Conservation (phyloP, 2,888 invertebrate genomes). For the Melanargia galathea region DNA sequence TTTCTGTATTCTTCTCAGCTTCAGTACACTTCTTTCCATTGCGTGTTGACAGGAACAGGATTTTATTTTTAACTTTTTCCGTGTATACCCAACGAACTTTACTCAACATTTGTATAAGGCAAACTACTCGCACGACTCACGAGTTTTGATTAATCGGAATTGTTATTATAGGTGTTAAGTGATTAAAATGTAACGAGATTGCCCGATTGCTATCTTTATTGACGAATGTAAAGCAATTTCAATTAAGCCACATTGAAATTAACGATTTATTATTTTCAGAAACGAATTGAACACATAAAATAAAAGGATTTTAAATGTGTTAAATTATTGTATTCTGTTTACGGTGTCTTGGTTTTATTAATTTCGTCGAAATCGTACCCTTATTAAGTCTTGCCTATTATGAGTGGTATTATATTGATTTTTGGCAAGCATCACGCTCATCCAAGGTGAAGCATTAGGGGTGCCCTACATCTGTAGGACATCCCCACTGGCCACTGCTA, state of each 20-base stretch:
- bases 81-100: too few species aligned
- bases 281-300: slow-evolving; percentile 26
- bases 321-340: slow-evolving; percentile 32
- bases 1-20: too few species aligned
- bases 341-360: slow-evolving; percentile 18
- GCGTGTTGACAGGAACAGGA: too few species aligned
- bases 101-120: not conserved
- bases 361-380: slow-evolving; percentile 10
- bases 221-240: slow-evolving; percentile 36
- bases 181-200: slow-evolving; percentile 43
- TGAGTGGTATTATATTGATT: not conserved
- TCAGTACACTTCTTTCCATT: too few species aligned
- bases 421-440: too few species aligned
- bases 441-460: too few species aligned
- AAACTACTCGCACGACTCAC: not conserved
- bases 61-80: too few species aligned
- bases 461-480: too few species aligned
- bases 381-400: slow-evolving; percentile 3
- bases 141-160: slow-evolving; percentile 31
- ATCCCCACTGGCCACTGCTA: too few species aligned
- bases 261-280: slow-evolving; percentile 35
- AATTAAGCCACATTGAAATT: slow-evolving; percentile 34
- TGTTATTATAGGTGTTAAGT: slow-evolving; percentile 40
- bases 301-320: slow-evolving; percentile 23
- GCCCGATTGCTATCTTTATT: slow-evolving; percentile 42